phyloP scores from a whole-genome alignment of 1,140 invertebrate genomes.

The Rhopalosiphum maidis region DNA sequence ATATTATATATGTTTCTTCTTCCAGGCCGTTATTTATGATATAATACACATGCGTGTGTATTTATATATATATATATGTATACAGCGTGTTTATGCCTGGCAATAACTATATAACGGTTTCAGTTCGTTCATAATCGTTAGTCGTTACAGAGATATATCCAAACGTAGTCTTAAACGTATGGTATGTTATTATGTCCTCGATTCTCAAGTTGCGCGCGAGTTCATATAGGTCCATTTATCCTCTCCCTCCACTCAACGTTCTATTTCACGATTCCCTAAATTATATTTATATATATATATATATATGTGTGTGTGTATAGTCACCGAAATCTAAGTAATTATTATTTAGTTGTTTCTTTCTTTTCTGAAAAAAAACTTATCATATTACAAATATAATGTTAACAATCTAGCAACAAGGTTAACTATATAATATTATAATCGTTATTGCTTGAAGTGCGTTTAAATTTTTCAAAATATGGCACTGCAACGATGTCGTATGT shows the following conservation, averaged over 20 bases:
- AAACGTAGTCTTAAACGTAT: background rate
- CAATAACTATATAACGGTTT: background rate
- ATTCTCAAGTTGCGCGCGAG: background rate
- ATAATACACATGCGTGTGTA: background rate
- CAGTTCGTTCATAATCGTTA: conserved; percentile 9
- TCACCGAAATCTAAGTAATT: background rate
- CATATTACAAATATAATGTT: background rate
- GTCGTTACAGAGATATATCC: background rate
- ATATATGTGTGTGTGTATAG: too few relatives aligned
- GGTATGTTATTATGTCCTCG: background rate
- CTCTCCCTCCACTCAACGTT: background rate
- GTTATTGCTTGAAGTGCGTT: background rate
- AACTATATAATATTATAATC: background rate
- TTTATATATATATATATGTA: too few relatives aligned
- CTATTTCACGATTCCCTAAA: background rate
- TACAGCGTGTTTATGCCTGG: background rate
- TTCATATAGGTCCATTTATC: background rate
- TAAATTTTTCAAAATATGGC: background rate
- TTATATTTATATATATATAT: background rate
- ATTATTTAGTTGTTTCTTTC: too few relatives aligned
- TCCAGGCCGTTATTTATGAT: conserved; percentile 22
- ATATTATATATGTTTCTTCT: background rate
- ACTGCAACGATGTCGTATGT: too few relatives aligned
- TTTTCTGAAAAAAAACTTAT: too few relatives aligned
- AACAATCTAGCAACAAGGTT: background rate